Base-by-base conservation (phyloP, 2,797 vertebrate species). In the Myripristis jacobus region DNA sequence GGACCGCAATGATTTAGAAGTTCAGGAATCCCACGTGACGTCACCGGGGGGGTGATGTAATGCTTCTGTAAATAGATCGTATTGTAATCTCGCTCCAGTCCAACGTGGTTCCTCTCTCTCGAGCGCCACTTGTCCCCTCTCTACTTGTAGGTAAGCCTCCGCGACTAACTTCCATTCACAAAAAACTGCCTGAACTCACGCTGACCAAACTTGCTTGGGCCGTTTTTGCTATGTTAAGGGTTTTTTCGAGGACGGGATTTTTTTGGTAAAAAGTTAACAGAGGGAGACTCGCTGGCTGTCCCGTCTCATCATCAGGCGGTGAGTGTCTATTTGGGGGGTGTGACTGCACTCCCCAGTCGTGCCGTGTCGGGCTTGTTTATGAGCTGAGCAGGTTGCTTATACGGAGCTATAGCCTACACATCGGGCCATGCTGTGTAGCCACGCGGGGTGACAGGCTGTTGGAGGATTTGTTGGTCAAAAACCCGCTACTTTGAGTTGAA, bases 1-100 rank as follows among this genome's bases (percentile, higher is more conserved):
- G 94, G 95, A 96, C 96, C 95, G 96, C 97, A 95, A 97, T 98
- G 97, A 98, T 98, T 99, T 98, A 98, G 96, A 98, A 98, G 96
- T 98, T 98, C 96, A 98, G 97, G 97, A 98, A 98, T 99, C 97
- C 97, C 97, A 97, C 96, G 96, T 98, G 96, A 98, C 97, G 97
- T 99, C 97, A 99, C 95, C 94, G 82, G 82, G 92, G 92, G 85
- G 96, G 93, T 98, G 97, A 98, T 97, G 97, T 99, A 98, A 99
- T 99, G 97, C 96, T 94, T 93, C 97, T 99, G 96, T 98, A 98
- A 99, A 99, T 99, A 99, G 97, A 96, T 88, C 94, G 96, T 96
- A 97, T 98, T 98, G 97, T 98, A 97, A 98, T 98, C 97, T 94
- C 95, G 94, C 93, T 94, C 95, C 97, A 98, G 96, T 98, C 95